A percentile compares a stretch with the other conserved stretches of the same genome.
Evolutionary conservation across 2,113 vertebrate genomes (phyloP).

Genomic region (Scomber japonicus): DNA sequence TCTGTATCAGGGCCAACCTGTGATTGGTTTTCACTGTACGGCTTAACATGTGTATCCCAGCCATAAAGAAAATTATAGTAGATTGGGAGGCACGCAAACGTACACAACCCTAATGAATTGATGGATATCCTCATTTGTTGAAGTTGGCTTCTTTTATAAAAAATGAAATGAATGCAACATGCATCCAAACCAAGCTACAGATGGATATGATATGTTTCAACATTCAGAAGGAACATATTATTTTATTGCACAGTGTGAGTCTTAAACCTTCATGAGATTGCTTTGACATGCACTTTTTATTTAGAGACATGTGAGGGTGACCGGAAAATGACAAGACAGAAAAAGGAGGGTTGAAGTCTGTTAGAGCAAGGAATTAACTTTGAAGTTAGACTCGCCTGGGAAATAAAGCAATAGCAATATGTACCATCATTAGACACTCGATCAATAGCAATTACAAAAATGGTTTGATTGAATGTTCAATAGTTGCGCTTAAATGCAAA

Average conservation of each 20-base stretch:
- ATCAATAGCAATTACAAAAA: too few species aligned
- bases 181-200: background rate
- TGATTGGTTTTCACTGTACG: too few species aligned
- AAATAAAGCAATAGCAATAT: too few species aligned
- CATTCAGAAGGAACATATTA: background rate
- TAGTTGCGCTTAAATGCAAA: too few species aligned
- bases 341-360: constrained; percentile 40
- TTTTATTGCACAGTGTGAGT: background rate
- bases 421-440: too few species aligned
- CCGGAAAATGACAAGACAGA: constrained; percentile 38
- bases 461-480: too few species aligned
- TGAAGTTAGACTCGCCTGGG: constrained; percentile 18
- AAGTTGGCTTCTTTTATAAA: background rate
- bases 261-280: constrained; percentile 15
- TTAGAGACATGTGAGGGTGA: constrained; percentile 17
- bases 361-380: constrained; percentile 27
- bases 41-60: too few species aligned
- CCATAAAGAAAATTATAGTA: too few species aligned
- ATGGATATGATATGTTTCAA: background rate
- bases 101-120: background rate
- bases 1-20: too few species aligned
- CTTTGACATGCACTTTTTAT: constrained; percentile 7
- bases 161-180: background rate
- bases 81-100: background rate
- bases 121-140: background rate